phyloP scores from a whole-genome alignment of 2,113 vertebrate genomes.

The Cnemophilus loriae region DNA sequence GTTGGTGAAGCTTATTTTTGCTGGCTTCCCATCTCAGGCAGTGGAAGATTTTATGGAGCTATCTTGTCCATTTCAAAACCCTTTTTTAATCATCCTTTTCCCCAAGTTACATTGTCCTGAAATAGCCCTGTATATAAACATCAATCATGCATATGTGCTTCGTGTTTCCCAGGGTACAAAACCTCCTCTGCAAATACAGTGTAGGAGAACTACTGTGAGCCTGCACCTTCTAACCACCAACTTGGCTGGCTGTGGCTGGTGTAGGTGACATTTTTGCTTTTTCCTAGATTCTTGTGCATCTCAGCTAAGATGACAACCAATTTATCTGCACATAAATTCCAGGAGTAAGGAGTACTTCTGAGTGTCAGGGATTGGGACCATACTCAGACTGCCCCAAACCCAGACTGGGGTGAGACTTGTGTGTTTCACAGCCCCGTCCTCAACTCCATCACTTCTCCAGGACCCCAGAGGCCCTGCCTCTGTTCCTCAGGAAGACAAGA shows the following conservation, averaged over 20 bases:
- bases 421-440: background rate
- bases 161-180: background rate
- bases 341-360: background rate
- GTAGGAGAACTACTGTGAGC: background rate
- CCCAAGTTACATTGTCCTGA: background rate
- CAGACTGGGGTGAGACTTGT: background rate
- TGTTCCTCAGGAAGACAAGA: background rate
- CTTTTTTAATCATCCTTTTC: background rate
- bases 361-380: background rate
- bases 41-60: background rate
- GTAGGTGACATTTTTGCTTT: background rate
- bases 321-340: background rate
- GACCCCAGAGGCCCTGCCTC: background rate
- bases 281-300: background rate
- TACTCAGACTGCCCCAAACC: background rate
- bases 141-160: background rate
- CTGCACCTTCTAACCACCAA: background rate
- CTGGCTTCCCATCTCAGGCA: background rate
- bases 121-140: slow-evolving; percentile 4
- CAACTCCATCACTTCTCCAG: background rate
- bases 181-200: background rate
- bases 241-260: background rate
- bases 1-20: slow-evolving; percentile 33
- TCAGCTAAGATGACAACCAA: background rate
- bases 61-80: background rate